Evolutionary conservation across 2,797 vertebrate genomes (phyloP).

Genomic region (Taeniopygia guttata): DNA sequence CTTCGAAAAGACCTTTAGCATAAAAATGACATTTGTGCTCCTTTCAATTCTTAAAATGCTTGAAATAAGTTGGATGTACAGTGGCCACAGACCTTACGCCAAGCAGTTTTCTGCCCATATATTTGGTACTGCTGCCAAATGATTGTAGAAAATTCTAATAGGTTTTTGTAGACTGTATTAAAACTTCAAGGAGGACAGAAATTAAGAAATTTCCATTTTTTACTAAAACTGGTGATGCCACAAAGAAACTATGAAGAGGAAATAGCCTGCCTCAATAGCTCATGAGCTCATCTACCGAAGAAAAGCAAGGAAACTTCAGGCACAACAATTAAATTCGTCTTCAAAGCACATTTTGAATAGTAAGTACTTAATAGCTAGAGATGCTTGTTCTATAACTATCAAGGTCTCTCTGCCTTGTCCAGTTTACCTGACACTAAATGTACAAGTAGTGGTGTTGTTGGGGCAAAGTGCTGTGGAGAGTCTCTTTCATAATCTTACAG

Average conservation of each 20-base stretch:
- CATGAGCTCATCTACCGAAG: not conserved
- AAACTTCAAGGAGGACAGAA: not conserved
- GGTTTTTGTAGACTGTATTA: not conserved
- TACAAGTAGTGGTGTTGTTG: not conserved
- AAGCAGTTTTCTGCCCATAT: not conserved
- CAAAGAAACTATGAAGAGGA: not conserved
- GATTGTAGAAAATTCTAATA: not conserved
- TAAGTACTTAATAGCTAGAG: not conserved
- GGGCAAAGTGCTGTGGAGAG: not conserved
- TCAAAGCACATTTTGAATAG: not conserved
- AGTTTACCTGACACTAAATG: not conserved
- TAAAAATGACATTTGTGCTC: not conserved
- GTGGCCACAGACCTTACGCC: not conserved
- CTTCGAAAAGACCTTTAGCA: not conserved
- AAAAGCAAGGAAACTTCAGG: not conserved
- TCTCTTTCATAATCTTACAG: not conserved
- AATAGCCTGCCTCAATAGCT: not conserved
- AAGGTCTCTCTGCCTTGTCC: not conserved
- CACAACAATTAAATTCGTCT: not conserved
- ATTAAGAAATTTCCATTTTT: not conserved
- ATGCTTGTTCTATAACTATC: not conserved
- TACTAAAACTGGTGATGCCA: not conserved
- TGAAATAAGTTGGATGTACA: not conserved
- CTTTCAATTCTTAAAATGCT: not conserved
- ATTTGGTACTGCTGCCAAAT: not conserved